phyloP scores from a whole-genome alignment of 2,888 invertebrate genomes.

The Oscheius sp. region DNA sequence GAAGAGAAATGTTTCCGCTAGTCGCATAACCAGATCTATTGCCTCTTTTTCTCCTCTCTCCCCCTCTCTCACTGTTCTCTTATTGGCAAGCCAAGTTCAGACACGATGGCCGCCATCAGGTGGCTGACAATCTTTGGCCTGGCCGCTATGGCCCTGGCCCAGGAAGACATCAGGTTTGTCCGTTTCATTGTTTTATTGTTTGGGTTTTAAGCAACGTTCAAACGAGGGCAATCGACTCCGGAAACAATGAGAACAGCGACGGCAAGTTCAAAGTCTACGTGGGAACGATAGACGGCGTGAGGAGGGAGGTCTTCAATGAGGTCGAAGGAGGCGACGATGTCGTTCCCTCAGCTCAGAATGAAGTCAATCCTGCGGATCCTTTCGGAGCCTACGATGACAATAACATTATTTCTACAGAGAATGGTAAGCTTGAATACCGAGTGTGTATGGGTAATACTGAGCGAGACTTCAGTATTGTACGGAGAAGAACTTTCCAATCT shows the following conservation, averaged over 20 bases:
- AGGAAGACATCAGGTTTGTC: constrained; percentile 12
- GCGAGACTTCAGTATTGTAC: background rate
- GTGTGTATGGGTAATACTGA: background rate
- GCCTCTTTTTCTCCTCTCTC: no score
- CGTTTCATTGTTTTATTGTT: background rate
- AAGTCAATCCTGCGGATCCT: constrained; percentile 42
- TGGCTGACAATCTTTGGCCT: constrained; percentile 21
- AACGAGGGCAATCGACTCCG: constrained; percentile 30
- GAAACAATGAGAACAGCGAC: constrained; percentile 32
- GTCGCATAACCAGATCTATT: no score
- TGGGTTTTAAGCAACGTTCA: constrained; percentile 19
- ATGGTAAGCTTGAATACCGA: constrained; percentile 41
- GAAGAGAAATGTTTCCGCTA: constrained; percentile 19
- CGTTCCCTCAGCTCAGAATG: constrained; percentile 42
- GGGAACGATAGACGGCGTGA: constrained; percentile 63
- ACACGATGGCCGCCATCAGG: constrained; percentile 28
- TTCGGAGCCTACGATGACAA: constrained; percentile 71
- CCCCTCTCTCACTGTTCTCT: background rate
- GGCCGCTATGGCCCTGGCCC: constrained; percentile 10
- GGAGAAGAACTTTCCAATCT: background rate
- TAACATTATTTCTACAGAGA: constrained; percentile 55
- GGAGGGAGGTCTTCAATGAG: constrained; percentile 61
- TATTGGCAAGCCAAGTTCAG: constrained; percentile 6
- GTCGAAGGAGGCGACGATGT: constrained; percentile 56
- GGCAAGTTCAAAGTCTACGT: constrained; percentile 58